Evolutionary conservation across 2,888 invertebrate species (phyloP).

Genomic region (Meteorus colon): DNA sequence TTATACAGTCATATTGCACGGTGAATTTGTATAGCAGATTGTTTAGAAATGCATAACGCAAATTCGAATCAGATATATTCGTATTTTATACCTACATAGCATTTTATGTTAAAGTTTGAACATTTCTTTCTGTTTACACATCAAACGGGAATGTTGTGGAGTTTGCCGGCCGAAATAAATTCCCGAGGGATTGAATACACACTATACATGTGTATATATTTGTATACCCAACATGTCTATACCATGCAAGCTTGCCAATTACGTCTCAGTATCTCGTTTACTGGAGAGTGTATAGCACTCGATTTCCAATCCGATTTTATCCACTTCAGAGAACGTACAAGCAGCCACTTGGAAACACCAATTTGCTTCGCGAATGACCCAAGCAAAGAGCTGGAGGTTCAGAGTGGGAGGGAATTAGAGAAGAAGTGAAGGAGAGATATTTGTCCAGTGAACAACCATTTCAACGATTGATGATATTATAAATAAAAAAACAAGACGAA

Average conservation of each 20-base stretch:
- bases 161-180: neutral
- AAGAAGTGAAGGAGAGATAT: neutral
- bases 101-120: too few relatives aligned
- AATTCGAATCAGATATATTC: neutral
- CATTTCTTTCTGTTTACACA: neutral
- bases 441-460: neutral
- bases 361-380: constrained; percentile 7
- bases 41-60: neutral
- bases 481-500: neutral
- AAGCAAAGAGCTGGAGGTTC: neutral
- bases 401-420: neutral
- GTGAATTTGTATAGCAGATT: neutral
- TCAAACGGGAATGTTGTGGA: neutral
- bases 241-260: neutral
- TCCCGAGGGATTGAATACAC: too few relatives aligned
- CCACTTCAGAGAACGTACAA: constrained; percentile 1
- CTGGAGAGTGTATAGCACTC: neutral
- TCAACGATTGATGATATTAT: constrained; percentile 5
- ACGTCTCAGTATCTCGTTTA: constrained; percentile 9
- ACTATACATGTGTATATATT: neutral
- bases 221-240: neutral
- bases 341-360: constrained; percentile 6
- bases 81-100: too few relatives aligned
- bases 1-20: neutral
- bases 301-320: constrained; percentile 16